phyloP scores from a whole-genome alignment of 2,113 vertebrate genomes.

The Pelobates fuscus region DNA sequence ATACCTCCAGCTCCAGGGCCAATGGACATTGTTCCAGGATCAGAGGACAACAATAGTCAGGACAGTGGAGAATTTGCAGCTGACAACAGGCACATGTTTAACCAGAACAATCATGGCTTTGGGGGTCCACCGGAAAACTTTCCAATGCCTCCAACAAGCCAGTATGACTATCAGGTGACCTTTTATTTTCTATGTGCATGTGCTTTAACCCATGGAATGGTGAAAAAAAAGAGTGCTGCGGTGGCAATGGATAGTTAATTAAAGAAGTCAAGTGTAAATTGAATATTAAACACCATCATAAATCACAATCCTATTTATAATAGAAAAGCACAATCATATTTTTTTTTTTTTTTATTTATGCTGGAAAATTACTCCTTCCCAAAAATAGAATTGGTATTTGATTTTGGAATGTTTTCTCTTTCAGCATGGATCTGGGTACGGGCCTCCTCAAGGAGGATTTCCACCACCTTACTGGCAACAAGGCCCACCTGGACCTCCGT shows the following conservation, averaged over 20 bases:
- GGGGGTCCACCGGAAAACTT: slow-evolving; percentile 93
- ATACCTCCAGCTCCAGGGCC: slow-evolving; percentile 88
- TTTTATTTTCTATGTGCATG: background rate
- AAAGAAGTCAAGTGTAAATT: too few relatives aligned
- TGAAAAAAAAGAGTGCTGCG: too few relatives aligned
- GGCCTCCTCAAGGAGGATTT: slow-evolving; percentile 86
- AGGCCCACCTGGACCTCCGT: slow-evolving; percentile 82
- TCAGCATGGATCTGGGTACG: slow-evolving; percentile 93
- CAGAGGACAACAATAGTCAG: slow-evolving; percentile 98
- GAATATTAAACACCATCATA: too few relatives aligned
- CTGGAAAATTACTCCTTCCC: too few relatives aligned
- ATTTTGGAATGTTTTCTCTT: slow-evolving; percentile 62
- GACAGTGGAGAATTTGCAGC: slow-evolving; percentile 94
- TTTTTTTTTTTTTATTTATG: too few relatives aligned
- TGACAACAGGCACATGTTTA: slow-evolving; percentile 91
- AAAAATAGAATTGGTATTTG: too few relatives aligned
- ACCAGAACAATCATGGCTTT: slow-evolving; percentile 98
- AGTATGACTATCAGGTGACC: slow-evolving; percentile 99
- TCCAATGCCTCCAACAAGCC: slow-evolving; percentile 94
- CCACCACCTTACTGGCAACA: slow-evolving; percentile 93
- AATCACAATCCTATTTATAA: too few relatives aligned
- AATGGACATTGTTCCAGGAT: slow-evolving; percentile 94
- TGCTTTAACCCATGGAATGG: too few relatives aligned
- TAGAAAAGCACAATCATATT: too few relatives aligned
- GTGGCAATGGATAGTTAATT: too few relatives aligned